Evolutionary conservation across 92 coral and sea anemone species (phyloP).

Genomic region (Parazoanthus swiftii): DNA sequence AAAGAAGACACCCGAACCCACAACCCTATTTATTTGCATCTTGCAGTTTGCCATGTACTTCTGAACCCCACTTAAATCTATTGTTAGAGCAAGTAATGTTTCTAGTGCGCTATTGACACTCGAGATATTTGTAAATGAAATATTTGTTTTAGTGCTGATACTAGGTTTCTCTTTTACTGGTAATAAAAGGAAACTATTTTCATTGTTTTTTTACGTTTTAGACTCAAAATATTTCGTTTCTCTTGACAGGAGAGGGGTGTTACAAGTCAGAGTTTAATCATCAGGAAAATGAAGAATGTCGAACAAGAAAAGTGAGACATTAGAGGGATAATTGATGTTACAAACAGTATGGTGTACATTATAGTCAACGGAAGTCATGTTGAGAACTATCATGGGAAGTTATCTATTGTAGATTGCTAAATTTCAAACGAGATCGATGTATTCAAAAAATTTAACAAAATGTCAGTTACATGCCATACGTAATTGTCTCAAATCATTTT

Average conservation of each 20-base stretch:
- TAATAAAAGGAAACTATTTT: background rate
- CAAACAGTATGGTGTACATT: background rate
- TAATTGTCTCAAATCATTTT: too few species aligned
- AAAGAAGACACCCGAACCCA: background rate
- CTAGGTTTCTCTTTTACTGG: background rate
- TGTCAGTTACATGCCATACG: too few species aligned
- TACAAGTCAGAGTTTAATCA: constrained; percentile 89
- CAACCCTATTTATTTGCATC: background rate
- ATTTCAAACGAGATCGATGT: too few species aligned
- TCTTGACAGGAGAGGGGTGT: constrained; percentile 82
- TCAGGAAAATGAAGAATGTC: constrained; percentile 86
- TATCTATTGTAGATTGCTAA: too few species aligned
- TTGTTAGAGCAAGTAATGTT: background rate
- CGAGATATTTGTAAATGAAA: too few species aligned
- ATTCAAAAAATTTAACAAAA: too few species aligned
- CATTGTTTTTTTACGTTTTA: background rate
- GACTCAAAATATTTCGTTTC: background rate
- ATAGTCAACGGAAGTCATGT: too few species aligned
- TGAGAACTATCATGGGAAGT: too few species aligned
- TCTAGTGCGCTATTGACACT: background rate
- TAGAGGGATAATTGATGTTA: constrained; percentile 9
- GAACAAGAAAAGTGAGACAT: constrained; percentile 86
- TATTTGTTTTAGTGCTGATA: too few species aligned
- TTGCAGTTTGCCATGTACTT: background rate
- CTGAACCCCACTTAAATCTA: background rate